Evolutionary conservation across 2,888 invertebrate genomes (phyloP), one percentile per base, ranked within the genome.

Genomic region (Dilophus febrilis): DNA sequence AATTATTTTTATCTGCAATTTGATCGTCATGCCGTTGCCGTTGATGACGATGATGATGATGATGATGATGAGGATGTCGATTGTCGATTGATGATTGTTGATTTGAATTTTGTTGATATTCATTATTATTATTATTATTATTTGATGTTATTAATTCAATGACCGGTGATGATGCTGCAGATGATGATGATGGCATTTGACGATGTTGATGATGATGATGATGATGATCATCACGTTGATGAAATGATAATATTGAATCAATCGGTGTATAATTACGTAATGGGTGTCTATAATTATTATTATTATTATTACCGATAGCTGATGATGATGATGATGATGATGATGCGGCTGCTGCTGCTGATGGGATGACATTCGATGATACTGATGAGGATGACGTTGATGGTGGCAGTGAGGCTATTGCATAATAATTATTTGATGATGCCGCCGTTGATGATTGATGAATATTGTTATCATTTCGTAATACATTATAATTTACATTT

Each of bases 261-360:
- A 60, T 51, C 11, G 60, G 56, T 16, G 58, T 52, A 40, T 58
- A 59, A 43, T 57, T 58, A 10, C 57, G 49, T 44, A 44, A 53
- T 14, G 49, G 48, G 18, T 44, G 45, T 29, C 35, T 39, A 47
- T 11, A 49, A 44, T 10, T 49, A 35, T 44, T 44, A 12, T 22
- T 16, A 26, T 14, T 39, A 6, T 6, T 6, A 6, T 6, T 6
- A 22, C 22, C 22, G 22, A 4, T 6, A 4, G 22, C 22, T 22
- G 37, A 14, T 46, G 47, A 27, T 46, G 47, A 13, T 11, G 12
- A 12, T 7, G 29, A 29, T 29, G 11, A 11, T 11, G 13, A 4
- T n/a, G 11, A 4, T 29, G 11, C 13, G 3, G 11, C 12, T 43
- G 56, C 53, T 22, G 22, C 22, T 22, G 22, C 22, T 29, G 29